Percentiles rank a stretch among this genome's conserved stretches.
phyloP scores from a whole-genome alignment of 2,888 invertebrate species.

The Cataglyphis altisquamis region DNA sequence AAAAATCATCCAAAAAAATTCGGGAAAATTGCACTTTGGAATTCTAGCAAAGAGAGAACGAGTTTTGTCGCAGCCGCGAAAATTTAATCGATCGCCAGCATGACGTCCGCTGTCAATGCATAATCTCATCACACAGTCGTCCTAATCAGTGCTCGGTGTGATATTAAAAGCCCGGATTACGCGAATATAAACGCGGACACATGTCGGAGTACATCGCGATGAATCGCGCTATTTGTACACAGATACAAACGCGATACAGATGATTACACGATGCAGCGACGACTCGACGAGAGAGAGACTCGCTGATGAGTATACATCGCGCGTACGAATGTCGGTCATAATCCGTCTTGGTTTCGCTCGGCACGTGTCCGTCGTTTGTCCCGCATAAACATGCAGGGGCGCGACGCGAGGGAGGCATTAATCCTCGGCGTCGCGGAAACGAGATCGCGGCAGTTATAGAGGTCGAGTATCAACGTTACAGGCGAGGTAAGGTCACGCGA shows the following conservation, averaged over 20 bases:
- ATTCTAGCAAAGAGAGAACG: not conserved
- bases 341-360: slow-evolving; percentile 6
- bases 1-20: not conserved
- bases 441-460: not conserved
- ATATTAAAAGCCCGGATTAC: slow-evolving; percentile 13
- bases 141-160: not conserved
- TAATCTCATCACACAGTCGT: slow-evolving; percentile 7
- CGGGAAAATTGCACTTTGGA: not conserved
- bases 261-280: not conserved
- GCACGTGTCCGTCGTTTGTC: slow-evolving; percentile 22
- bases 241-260: not conserved
- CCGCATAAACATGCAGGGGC: not conserved
- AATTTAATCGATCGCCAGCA: not conserved
- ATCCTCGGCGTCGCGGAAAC: not conserved
- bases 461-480: not conserved
- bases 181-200: slow-evolving; percentile 21
- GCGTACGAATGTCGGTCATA: not conserved
- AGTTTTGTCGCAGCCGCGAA: not conserved
- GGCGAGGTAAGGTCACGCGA: not conserved
- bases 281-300: slow-evolving; percentile 8
- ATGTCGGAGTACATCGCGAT: slow-evolving; percentile 29
- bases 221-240: slow-evolving; percentile 23
- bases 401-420: not conserved
- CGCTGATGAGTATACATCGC: slow-evolving; percentile 11
- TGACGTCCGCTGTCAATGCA: slow-evolving; percentile 16